Evolutionary conservation across 2,797 vertebrate species (phyloP).

Genomic region (Syncerus caffer): DNA sequence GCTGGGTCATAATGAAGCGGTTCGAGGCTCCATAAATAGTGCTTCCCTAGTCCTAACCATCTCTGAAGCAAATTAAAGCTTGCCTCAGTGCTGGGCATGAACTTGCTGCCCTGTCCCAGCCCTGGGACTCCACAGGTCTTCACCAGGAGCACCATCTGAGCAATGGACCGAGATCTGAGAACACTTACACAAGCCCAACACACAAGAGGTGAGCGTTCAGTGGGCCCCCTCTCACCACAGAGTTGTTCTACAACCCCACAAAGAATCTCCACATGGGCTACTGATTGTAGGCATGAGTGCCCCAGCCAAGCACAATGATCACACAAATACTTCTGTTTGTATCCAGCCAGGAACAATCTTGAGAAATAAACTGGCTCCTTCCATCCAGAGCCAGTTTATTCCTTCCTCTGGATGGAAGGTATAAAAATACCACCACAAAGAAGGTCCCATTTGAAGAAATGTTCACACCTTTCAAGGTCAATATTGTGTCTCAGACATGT

Average conservation of each 20-base stretch:
- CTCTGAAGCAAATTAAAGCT: slow-evolving; percentile 74
- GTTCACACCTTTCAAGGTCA: neutral
- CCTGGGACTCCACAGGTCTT: neutral
- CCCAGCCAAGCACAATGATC: neutral
- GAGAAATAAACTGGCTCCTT: neutral
- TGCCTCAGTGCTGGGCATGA: slow-evolving; percentile 51
- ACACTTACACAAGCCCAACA: neutral
- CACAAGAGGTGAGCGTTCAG: neutral
- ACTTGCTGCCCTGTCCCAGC: slow-evolving; percentile 49
- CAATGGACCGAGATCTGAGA: neutral
- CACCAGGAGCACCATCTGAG: neutral
- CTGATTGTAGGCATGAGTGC: neutral
- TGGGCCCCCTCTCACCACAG: neutral
- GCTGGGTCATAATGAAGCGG: slow-evolving; percentile 52
- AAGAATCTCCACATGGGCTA: neutral
- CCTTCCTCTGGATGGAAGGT: neutral
- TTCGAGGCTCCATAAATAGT: slow-evolving; percentile 68
- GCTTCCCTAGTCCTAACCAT: slow-evolving; percentile 53
- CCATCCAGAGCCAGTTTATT: too few species aligned
- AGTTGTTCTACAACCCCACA: neutral
- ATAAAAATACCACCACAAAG: neutral
- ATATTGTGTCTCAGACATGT: neutral
- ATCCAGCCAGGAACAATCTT: neutral
- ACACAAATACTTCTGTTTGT: neutral
- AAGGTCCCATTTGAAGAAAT: neutral